phyloP scores from a whole-genome alignment of 2,113 vertebrate species.

The Austrofundulus limnaeus region DNA sequence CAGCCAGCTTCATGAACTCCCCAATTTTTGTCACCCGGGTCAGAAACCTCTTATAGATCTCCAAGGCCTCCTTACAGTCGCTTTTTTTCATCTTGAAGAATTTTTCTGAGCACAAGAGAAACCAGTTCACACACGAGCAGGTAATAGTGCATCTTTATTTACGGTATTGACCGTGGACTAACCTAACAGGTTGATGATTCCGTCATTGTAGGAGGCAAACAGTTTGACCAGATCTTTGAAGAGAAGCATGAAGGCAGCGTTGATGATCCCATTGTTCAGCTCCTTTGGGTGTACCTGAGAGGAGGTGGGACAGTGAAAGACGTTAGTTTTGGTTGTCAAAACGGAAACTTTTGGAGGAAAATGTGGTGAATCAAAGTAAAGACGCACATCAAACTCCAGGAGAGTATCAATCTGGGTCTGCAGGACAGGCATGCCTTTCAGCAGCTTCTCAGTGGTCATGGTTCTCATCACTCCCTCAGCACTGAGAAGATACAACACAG shows the following conservation, averaged over 20 bases:
- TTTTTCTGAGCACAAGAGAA: conserved; percentile 87
- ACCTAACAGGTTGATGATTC: conserved; percentile 99
- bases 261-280: conserved; percentile 97
- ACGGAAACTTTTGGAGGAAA: not conserved
- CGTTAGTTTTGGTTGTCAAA: not conserved
- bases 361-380: not conserved
- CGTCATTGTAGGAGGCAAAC: conserved; percentile 98
- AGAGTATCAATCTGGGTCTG: conserved; percentile 97
- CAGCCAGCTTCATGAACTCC: conserved; percentile 97
- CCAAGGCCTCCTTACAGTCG: conserved; percentile 97
- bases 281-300: conserved; percentile 96
- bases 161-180: conserved; percentile 45
- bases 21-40: conserved; percentile 97
- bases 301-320: not conserved
- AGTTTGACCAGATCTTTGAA: conserved; percentile 99
- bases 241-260: conserved; percentile 93
- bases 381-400: conserved; percentile 92
- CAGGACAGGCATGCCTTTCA: conserved; percentile 97
- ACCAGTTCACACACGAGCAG: not conserved
- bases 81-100: conserved; percentile 99
- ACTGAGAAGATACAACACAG: conserved; percentile 66
- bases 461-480: conserved; percentile 98
- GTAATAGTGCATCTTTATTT: not conserved
- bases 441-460: conserved; percentile 94
- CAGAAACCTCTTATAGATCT: conserved; percentile 98